Evolutionary conservation across 2,888 invertebrate genomes (phyloP).

Genomic region (Odontocolon sp.): DNA sequence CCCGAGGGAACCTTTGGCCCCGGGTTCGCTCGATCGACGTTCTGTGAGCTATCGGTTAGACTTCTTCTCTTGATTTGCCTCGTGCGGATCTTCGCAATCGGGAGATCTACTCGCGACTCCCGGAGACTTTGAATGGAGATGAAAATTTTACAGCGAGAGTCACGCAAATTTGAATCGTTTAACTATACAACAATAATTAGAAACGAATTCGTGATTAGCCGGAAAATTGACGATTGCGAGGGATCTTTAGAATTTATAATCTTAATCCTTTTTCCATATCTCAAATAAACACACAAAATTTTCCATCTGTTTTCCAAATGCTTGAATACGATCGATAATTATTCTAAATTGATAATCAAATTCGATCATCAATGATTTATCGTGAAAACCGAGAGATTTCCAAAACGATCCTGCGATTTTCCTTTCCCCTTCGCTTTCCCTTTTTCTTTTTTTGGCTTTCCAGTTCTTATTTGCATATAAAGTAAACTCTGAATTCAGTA

Average conservation of each 20-base stretch:
- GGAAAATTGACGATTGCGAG: background rate
- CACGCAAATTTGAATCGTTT: slow-evolving; percentile 66
- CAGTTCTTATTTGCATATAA: slow-evolving; percentile 78
- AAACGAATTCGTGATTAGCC: slow-evolving; percentile 65
- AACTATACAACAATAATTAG: slow-evolving; percentile 69
- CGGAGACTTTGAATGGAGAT: slow-evolving; percentile 29
- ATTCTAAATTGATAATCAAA: too few species aligned
- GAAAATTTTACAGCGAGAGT: slow-evolving; percentile 26
- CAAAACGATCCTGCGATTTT: slow-evolving; percentile 56
- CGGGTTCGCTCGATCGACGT: slow-evolving; percentile 38
- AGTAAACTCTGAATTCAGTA: slow-evolving; percentile 73
- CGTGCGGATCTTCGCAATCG: slow-evolving; percentile 12
- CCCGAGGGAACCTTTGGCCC: slow-evolving; percentile 58
- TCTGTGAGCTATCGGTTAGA: background rate
- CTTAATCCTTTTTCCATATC: too few species aligned
- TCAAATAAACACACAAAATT: background rate
- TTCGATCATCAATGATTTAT: too few species aligned
- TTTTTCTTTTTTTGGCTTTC: slow-evolving; percentile 68
- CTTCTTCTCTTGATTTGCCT: background rate
- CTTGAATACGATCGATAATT: too few species aligned
- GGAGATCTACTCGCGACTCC: slow-evolving; percentile 48
- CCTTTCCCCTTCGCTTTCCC: slow-evolving; percentile 66
- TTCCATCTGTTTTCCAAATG: too few species aligned
- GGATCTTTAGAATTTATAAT: slow-evolving; percentile 1
- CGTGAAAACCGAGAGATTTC: slow-evolving; percentile 32